These are phyloP conservation scores for Tridacna gigas DNA, from an alignment of 2,888 invertebrate species.

Conservation along the genomic window DNA sequence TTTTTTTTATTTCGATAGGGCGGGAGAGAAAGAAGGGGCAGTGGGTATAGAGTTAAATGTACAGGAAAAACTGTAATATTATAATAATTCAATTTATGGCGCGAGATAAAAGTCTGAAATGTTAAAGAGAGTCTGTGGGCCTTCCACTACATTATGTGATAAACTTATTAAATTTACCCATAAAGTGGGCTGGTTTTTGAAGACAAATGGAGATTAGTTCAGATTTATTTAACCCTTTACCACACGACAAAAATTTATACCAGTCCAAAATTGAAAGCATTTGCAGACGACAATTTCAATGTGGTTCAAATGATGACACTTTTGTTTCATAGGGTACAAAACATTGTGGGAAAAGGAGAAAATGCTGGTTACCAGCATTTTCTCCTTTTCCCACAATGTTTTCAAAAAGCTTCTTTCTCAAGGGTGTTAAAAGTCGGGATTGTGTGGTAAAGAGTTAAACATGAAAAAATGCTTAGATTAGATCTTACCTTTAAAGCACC, in stretches of 20 bases:
- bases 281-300: no score
- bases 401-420: not conserved
- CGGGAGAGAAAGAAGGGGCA: no score
- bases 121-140: not conserved
- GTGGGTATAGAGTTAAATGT: no score
- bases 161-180: conserved; percentile 15
- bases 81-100: not conserved
- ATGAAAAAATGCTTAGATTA: no score
- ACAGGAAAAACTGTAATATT: no score
- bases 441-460: no score
- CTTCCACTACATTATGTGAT: not conserved
- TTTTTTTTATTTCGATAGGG: no score
- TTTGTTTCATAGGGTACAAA: not conserved
- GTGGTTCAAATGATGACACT: not conserved
- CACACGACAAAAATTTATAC: not conserved
- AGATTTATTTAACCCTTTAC: conserved; percentile 6
- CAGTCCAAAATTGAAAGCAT: not conserved
- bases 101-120: not conserved
- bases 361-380: not conserved
- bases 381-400: not conserved
- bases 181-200: conserved; percentile 1
- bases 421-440: not conserved
- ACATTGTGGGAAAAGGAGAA: not conserved
- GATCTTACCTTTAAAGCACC: no score
- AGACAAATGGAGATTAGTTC: conserved; percentile 5